These are phyloP conservation scores for Dipodomys merriami DNA, from an alignment of 2,113 vertebrate species.

Conservation along the genomic window DNA sequence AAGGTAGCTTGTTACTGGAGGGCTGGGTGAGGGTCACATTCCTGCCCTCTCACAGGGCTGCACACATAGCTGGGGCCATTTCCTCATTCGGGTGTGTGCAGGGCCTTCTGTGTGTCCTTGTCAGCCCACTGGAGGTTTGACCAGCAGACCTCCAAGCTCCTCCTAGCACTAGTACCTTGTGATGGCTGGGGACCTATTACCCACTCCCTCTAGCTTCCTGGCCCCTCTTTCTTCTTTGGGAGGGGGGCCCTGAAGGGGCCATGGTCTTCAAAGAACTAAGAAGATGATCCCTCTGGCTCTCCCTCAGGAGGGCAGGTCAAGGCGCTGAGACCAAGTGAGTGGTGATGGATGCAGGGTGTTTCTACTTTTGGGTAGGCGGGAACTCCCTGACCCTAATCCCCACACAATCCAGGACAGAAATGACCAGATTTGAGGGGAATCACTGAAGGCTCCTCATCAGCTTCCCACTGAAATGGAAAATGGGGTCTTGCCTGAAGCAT, in stretches of 20 bases:
- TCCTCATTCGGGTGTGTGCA: background rate
- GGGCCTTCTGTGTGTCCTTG: background rate
- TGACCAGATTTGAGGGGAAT: background rate
- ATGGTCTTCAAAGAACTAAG: background rate
- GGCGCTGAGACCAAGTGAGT: background rate
- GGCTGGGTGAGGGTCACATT: background rate
- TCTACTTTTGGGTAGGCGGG: too few species aligned
- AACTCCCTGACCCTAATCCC: background rate
- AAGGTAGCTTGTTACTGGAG: too few species aligned
- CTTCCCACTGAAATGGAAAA: background rate
- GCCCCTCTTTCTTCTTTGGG: background rate
- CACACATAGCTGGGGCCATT: rapidly evolving
- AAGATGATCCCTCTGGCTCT: background rate
- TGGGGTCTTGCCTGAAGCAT: background rate
- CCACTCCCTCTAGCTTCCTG: background rate
- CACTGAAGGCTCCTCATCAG: background rate
- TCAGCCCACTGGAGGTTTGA: background rate
- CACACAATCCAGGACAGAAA: background rate
- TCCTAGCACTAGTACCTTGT: background rate
- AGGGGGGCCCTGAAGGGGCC: background rate
- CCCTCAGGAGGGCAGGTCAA: background rate
- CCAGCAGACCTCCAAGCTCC: background rate
- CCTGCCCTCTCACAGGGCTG: background rate
- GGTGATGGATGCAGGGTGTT: rapidly evolving
- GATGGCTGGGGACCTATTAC: background rate